Evolutionary conservation across 2,797 vertebrate species (phyloP).

Genomic region (Ceyx erithaca): DNA sequence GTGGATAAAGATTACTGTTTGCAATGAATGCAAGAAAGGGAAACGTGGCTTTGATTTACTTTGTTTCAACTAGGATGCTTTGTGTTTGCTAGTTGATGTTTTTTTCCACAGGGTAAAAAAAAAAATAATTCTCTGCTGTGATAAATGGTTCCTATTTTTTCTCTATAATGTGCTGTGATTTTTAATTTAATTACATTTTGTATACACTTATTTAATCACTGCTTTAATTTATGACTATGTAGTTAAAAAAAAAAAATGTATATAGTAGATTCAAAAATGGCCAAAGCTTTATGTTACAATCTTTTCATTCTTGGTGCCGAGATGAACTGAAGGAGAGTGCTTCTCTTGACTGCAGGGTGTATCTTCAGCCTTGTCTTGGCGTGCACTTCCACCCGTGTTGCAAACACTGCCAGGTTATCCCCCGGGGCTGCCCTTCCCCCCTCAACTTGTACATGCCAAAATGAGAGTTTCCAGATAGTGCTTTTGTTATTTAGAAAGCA

Average conservation of each 20-base stretch:
- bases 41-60: constrained; percentile 83
- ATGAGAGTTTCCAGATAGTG: constrained; percentile 85
- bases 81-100: constrained; percentile 88
- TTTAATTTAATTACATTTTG: constrained; percentile 94
- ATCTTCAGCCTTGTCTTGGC: constrained; percentile 86
- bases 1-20: constrained; percentile 81
- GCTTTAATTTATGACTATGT: constrained; percentile 97
- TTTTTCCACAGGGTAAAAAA: constrained; percentile 98
- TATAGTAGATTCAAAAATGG: constrained; percentile 89
- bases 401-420: constrained; percentile 92
- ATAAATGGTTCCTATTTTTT: constrained; percentile 92
- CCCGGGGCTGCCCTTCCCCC: constrained; percentile 50
- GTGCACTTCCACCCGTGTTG: constrained; percentile 88
- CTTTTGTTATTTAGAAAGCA: constrained; percentile 85
- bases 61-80: constrained; percentile 78
- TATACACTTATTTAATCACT: constrained; percentile 89
- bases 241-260: constrained; percentile 92
- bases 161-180: constrained; percentile 91
- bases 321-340: constrained; percentile 84
- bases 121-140: constrained; percentile 90
- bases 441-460: constrained; percentile 85
- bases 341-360: constrained; percentile 84
- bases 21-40: constrained; percentile 82
- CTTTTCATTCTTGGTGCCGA: constrained; percentile 87
- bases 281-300: constrained; percentile 90